Evolutionary conservation across 2,888 invertebrate genomes (phyloP).

Genomic region (Nephrotoma appendiculata): DNA sequence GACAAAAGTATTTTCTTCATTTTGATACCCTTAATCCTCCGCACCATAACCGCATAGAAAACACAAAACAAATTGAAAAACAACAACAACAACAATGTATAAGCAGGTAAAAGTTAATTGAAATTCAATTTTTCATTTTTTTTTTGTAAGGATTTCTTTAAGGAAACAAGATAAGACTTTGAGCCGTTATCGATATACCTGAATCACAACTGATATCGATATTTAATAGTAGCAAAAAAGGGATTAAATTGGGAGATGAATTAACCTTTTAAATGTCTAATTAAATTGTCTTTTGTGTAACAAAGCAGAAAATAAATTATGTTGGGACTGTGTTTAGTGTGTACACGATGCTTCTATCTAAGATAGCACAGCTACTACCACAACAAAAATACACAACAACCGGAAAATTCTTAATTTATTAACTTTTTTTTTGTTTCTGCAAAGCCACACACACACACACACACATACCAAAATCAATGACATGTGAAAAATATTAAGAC

Average conservation of each 20-base stretch:
- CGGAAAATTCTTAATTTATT: background rate
- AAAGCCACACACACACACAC: background rate
- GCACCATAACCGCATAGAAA: background rate
- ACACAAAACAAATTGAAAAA: background rate
- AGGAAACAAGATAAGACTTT: background rate
- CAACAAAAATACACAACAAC: background rate
- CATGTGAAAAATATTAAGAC: background rate
- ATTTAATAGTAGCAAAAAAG: background rate
- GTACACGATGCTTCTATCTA: background rate
- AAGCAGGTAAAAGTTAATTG: background rate
- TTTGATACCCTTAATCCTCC: background rate
- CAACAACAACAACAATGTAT: background rate
- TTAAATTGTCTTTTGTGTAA: background rate
- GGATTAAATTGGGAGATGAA: background rate
- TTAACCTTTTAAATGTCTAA: background rate
- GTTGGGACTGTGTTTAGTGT: background rate
- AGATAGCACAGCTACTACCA: background rate
- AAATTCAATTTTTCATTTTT: background rate
- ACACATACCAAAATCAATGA: background rate
- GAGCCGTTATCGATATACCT: background rate
- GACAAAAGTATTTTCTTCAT: background rate
- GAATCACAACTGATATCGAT: background rate
- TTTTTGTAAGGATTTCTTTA: background rate
- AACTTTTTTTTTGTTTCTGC: background rate
- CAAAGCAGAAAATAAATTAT: background rate